phyloP scores from a whole-genome alignment of 2,113 vertebrate species.

The Trogon melanurus region DNA sequence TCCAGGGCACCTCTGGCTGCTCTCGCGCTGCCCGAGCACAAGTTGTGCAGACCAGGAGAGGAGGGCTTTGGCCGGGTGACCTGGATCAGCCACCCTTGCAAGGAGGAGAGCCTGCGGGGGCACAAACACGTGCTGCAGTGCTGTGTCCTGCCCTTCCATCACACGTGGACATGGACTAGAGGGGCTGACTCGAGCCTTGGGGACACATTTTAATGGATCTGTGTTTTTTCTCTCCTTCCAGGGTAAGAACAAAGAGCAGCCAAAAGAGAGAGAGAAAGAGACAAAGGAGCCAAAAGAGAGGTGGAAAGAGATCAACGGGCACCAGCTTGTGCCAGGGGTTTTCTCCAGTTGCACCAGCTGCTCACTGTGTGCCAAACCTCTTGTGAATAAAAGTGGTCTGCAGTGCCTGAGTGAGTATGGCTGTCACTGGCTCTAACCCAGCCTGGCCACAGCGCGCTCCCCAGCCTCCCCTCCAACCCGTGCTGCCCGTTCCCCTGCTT shows the following conservation, averaged over 20 bases:
- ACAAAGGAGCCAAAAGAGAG: conserved; percentile 69
- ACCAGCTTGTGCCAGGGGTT: conserved; percentile 82
- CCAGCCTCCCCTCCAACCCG: not conserved
- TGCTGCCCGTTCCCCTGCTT: not conserved
- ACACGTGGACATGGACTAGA: too few relatives aligned
- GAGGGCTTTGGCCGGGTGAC: not conserved
- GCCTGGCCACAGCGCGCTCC: not conserved
- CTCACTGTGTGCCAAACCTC: conserved; percentile 87
- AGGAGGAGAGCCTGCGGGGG: not conserved
- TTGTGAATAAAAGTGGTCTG: conserved; percentile 85
- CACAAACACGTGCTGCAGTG: not conserved
- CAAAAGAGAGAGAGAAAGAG: conserved; percentile 72
- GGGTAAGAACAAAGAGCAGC: conserved; percentile 88
- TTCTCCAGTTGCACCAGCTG: conserved; percentile 86
- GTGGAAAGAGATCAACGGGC: conserved; percentile 74
- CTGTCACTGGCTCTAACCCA: not conserved
- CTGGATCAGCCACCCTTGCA: not conserved
- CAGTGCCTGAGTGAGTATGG: conserved; percentile 91
- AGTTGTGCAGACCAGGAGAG: not conserved
- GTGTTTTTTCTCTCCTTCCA: conserved; percentile 57
- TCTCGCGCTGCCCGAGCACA: not conserved
- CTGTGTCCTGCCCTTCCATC: not conserved
- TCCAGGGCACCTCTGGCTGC: not conserved
- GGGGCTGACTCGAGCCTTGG: not conserved
- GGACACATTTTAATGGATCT: not conserved